Percentiles rank a stretch among this genome's conserved stretches.
Evolutionary conservation across 1,140 invertebrate genomes (phyloP).

Genomic region (Palaemon carinicauda): DNA sequence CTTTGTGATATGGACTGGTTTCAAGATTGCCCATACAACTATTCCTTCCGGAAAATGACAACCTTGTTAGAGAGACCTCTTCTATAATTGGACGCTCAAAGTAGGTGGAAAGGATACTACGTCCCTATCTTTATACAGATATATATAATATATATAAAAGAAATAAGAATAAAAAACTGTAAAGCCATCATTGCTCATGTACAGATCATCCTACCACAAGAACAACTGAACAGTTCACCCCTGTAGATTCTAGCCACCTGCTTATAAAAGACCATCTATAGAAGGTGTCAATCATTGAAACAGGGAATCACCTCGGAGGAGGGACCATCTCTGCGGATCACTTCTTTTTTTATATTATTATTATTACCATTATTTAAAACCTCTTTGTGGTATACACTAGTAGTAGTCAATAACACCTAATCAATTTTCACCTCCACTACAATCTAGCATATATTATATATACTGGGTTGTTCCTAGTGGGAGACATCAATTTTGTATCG

Average conservation of each 20-base stretch:
- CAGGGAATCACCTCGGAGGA: constrained; percentile 37
- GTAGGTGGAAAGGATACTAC: background rate
- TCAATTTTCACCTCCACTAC: constrained; percentile 52
- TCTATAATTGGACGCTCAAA: constrained; percentile 36
- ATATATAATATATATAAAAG: too few relatives aligned
- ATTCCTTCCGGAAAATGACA: constrained; percentile 51
- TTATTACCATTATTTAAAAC: constrained; percentile 47
- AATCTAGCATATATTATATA: constrained; percentile 55
- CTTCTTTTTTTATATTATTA: background rate
- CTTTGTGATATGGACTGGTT: constrained; percentile 57
- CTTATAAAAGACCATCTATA: constrained; percentile 21
- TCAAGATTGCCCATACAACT: constrained; percentile 55
- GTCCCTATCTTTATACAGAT: too few relatives aligned
- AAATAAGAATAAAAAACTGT: background rate
- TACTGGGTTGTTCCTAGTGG: constrained; percentile 55
- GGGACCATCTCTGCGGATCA: background rate
- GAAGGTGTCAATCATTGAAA: constrained; percentile 22
- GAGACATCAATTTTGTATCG: constrained; percentile 51
- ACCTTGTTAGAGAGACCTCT: constrained; percentile 43
- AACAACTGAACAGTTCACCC: background rate
- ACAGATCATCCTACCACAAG: background rate
- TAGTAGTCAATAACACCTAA: constrained; percentile 53
- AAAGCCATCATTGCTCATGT: constrained; percentile 24
- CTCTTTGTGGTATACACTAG: constrained; percentile 45
- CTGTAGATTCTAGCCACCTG: constrained; percentile 30